Evolutionary conservation across 2,888 invertebrate species (phyloP), one percentile per base, ranked within the genome.

Genomic region (Chorisops tibialis): DNA sequence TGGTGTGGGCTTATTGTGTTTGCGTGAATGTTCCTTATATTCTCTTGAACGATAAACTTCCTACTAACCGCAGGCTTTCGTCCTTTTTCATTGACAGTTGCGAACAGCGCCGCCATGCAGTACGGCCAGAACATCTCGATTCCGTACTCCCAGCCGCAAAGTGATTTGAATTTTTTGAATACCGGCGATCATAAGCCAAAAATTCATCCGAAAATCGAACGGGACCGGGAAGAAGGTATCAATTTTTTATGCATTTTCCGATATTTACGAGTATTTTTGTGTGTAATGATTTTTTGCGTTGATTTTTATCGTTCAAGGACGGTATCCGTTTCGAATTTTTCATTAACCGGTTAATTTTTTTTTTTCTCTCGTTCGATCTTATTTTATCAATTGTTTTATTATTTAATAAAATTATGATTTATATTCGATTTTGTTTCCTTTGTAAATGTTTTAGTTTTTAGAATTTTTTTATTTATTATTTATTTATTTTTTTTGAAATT

Each of bases 61-160:
- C 30, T 5, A 30, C 30, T 30, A 30, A 30, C 30, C 7, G 9
- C 5, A 30, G 30, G 5, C 1, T 30, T 30, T 30, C 30, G 5
- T 12, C 16, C 22, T 16, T 56, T 38, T 41, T 50, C 45, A 72
- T 71, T 77, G 75, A 72, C 73, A 72, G 78, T 77, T 62, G 75
- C 75, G 65, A 79, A 78, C 68, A 75, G 75, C 66, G 71, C 70
- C 62, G 56, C 56, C 24, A 75, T 79, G 77, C 79, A 79, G 73
- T 79, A 79, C 72, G 78, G 79, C 64, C 79, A 79, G 65, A 79
- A 79, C 73, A 77, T 79, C 66, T 77, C 78, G 67, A 77, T 78
- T 72, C 78, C 78, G 52, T 78, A 78, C 69, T 76, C 76, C 58
- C 78, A 79, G 66, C 79, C 77, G 45, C 79, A 79, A 70, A 73